A percentile compares a stretch with the other conserved stretches of the same genome.
Conservation (phyloP, 2,888 invertebrate genomes). For the Euplexia lucipara region DNA sequence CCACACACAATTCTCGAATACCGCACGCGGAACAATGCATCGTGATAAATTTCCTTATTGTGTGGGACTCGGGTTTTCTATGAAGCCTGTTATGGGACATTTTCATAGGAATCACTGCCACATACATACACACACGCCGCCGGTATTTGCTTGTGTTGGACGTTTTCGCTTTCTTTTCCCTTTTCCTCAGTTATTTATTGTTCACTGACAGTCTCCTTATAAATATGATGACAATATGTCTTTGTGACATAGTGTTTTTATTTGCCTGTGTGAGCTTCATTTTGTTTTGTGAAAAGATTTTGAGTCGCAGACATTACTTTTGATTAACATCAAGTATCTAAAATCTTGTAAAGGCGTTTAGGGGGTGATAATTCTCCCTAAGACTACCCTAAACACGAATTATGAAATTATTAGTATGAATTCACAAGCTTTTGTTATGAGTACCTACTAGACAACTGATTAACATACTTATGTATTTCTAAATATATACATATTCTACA, state of each 20-base stretch:
- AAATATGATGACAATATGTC: constrained; percentile 43
- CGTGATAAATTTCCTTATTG: constrained; percentile 50
- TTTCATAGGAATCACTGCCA: constrained; percentile 72
- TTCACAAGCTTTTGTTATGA: too few species aligned
- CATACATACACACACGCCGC: constrained; percentile 48
- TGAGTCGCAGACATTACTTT: background rate
- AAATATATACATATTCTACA: too few species aligned
- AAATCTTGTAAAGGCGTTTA: background rate
- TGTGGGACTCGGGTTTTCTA: constrained; percentile 64
- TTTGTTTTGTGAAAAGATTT: constrained; percentile 11
- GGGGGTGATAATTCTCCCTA: too few species aligned
- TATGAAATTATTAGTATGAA: too few species aligned
- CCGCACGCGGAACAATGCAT: constrained; percentile 38
- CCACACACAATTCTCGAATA: constrained; percentile 12
- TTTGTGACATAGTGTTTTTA: constrained; percentile 42
- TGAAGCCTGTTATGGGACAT: constrained; percentile 69
- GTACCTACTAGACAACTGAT: too few species aligned
- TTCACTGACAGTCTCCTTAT: constrained; percentile 45
- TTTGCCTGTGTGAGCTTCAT: constrained; percentile 18
- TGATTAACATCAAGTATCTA: background rate
- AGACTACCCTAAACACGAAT: too few species aligned
- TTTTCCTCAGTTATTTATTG: constrained; percentile 62
- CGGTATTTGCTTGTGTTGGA: constrained; percentile 36
- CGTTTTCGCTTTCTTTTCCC: constrained; percentile 44
- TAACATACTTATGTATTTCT: too few species aligned